Percentiles rank a stretch among this genome's conserved stretches.
These are phyloP conservation scores for Pardosa pseudoannulata DNA, from an alignment of 2,888 invertebrate genomes.

Conservation along the genomic window DNA sequence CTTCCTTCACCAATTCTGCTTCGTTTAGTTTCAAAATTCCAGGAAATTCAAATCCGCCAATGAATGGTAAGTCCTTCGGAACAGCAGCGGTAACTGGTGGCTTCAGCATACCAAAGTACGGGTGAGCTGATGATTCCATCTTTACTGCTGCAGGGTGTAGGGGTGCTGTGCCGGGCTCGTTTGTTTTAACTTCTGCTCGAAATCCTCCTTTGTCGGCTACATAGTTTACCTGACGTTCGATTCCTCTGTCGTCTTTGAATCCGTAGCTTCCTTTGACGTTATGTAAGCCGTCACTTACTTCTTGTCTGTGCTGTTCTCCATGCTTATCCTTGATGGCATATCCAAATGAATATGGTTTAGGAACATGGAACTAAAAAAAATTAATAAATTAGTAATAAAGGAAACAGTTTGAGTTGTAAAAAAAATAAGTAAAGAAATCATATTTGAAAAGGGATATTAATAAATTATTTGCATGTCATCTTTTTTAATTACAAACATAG, in stretches of 20 bases:
- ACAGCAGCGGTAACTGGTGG: background rate
- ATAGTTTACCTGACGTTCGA: background rate
- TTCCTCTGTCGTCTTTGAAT: background rate
- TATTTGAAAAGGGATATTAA: no score
- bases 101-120: background rate
- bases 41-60: background rate
- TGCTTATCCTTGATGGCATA: background rate
- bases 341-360: background rate
- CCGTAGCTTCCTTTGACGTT: background rate
- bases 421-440: no score
- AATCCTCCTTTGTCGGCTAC: background rate
- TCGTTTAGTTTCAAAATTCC: background rate
- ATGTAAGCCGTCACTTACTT: background rate
- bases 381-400: background rate
- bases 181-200: background rate
- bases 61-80: background rate
- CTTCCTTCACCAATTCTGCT: background rate
- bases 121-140: constrained; percentile 2
- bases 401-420: no score
- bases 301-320: background rate
- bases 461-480: no score
- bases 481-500: no score
- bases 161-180: background rate
- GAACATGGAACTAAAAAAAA: background rate
- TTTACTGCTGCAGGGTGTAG: background rate